These are phyloP conservation scores for Autographa gamma DNA, from an alignment of 2,888 invertebrate species.

Conservation along the genomic window DNA sequence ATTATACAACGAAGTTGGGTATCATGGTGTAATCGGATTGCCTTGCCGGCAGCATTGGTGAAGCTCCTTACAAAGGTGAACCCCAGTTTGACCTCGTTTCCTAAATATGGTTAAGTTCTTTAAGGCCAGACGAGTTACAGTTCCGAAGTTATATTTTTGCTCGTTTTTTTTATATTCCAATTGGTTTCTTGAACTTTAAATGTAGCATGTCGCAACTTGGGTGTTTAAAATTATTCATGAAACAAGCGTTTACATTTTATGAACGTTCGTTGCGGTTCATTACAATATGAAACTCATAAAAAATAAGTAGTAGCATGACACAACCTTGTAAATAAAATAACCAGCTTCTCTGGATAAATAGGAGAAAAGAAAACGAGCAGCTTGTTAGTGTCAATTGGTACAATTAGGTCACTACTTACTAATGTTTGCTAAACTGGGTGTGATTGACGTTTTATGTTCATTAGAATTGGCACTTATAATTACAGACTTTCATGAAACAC, in stretches of 20 bases:
- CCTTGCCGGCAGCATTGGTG: constrained; percentile 67
- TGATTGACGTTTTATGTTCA: constrained; percentile 1
- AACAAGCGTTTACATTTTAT: not conserved
- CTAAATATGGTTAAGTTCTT: constrained; percentile 83
- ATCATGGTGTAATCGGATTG: constrained; percentile 76
- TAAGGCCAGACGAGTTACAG: constrained; percentile 70
- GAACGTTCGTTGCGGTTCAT: not conserved
- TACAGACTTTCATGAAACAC: not conserved
- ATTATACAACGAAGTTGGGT: constrained; percentile 64
- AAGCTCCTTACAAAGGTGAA: constrained; percentile 73
- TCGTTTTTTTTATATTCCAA: constrained; percentile 51
- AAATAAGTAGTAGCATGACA: not conserved
- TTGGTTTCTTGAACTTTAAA: constrained; percentile 39
- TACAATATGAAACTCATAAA: not conserved
- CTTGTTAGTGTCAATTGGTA: constrained; percentile 35
- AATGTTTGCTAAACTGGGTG: constrained; percentile 22
- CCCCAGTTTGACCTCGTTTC: constrained; percentile 80
- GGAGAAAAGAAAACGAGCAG: constrained; percentile 21
- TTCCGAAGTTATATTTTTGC: constrained; percentile 57
- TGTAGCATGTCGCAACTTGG: constrained; percentile 4
- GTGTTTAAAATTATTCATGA: constrained; percentile 13
- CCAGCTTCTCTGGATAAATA: not conserved
- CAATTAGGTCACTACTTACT: constrained; percentile 31
- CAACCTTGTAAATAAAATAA: not conserved
- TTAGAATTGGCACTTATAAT: not conserved